Evolutionary conservation across 2,113 vertebrate species (phyloP).

Genomic region (Riparia riparia): DNA sequence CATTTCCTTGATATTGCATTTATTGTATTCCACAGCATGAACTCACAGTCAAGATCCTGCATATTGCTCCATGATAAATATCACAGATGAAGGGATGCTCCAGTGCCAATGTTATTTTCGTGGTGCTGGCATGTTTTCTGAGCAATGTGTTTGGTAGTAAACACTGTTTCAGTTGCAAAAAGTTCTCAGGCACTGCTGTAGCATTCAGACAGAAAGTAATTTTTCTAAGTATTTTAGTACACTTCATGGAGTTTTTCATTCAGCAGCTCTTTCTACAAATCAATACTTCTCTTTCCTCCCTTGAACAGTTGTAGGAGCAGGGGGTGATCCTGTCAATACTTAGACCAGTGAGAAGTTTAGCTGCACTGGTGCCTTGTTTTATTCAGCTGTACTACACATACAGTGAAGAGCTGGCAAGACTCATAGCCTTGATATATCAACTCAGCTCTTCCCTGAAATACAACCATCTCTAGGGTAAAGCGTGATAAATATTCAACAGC

Average conservation of each 20-base stretch:
- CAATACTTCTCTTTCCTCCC: neutral
- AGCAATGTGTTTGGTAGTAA: conserved; percentile 39
- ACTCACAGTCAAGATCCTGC: conserved; percentile 58
- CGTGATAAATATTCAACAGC: conserved; percentile 55
- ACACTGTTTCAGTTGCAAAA: neutral
- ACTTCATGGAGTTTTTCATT: neutral
- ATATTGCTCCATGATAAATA: conserved; percentile 55
- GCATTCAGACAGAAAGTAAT: neutral
- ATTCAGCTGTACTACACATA: neutral
- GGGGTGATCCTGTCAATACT: neutral
- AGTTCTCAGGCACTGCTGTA: neutral
- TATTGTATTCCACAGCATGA: conserved; percentile 71
- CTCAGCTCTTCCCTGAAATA: conserved; percentile 46
- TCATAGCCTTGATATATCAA: conserved; percentile 32
- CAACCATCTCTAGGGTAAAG: conserved; percentile 30
- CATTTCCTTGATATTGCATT: conserved; percentile 40
- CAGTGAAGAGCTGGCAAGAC: conserved; percentile 1
- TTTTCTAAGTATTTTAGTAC: neutral
- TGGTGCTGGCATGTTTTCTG: conserved; percentile 24
- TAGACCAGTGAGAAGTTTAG: neutral
- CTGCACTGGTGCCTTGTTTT: neutral
- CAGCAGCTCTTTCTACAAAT: neutral
- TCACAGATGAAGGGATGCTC: conserved; percentile 57
- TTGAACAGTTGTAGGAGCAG: neutral
- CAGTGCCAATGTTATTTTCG: conserved; percentile 48